Percentiles rank a stretch among this genome's conserved stretches.
Evolutionary conservation across 2,113 vertebrate species (phyloP).

Genomic region (Trogon surrucura): DNA sequence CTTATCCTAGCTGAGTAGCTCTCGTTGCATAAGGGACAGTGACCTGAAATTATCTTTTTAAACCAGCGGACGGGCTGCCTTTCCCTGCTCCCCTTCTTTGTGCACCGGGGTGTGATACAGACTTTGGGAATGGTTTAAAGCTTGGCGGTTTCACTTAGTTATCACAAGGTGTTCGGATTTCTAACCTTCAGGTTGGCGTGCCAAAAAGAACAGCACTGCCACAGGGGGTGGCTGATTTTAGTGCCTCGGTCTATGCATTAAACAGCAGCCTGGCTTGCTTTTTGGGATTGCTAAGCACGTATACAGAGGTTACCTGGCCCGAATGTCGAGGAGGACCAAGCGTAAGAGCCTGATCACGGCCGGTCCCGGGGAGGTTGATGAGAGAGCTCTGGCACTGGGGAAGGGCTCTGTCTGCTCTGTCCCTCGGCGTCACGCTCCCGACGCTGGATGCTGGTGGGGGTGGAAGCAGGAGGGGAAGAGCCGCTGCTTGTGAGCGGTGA

Average conservation of each 20-base stretch:
- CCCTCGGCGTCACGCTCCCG: background rate
- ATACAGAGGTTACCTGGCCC: background rate
- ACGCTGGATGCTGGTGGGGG: background rate
- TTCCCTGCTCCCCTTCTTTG: background rate
- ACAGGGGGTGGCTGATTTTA: background rate
- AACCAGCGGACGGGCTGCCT: background rate
- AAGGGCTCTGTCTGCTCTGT: background rate
- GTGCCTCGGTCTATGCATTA: fast-evolving
- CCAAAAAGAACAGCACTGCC: background rate
- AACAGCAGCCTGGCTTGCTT: background rate
- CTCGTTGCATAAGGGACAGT: slow-evolving; percentile 37
- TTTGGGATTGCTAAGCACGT: background rate
- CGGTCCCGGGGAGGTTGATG: background rate
- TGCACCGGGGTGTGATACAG: background rate
- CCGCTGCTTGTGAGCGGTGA: background rate
- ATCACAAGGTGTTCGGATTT: background rate
- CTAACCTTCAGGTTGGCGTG: background rate
- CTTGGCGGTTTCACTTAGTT: background rate
- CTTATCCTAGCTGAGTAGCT: slow-evolving; percentile 25
- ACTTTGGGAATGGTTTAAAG: background rate
- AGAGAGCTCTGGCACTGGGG: background rate
- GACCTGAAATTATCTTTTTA: slow-evolving; percentile 33
- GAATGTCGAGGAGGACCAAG: background rate
- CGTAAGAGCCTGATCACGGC: background rate
- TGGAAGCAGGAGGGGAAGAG: background rate